A percentile compares a stretch with the other conserved stretches of the same genome.
Evolutionary conservation across 2,797 vertebrate species (phyloP).

Genomic region (Rhadinocentrus ornatus): DNA sequence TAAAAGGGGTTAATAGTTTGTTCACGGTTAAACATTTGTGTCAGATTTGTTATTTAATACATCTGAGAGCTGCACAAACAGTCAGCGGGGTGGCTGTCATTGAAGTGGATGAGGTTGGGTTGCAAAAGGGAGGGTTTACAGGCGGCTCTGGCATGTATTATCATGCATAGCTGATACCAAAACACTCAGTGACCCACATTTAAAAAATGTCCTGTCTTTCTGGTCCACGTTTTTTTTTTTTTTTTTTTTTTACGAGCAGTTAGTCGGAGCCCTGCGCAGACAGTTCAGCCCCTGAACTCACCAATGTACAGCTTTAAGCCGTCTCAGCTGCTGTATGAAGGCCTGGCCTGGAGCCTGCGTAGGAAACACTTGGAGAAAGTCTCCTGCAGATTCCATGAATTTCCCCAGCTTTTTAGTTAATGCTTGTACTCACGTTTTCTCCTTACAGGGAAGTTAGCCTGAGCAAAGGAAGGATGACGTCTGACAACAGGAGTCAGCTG

Average conservation of each 20-base stretch:
- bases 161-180: conserved; percentile 52
- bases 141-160: conserved; percentile 46
- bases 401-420: conserved; percentile 36
- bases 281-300: conserved; percentile 14
- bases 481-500: conserved; percentile 2
- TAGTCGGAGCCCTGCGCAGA: conserved; percentile 15
- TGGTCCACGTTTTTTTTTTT: not conserved
- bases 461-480: conserved; percentile 29
- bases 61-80: conserved; percentile 3
- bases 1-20: not conserved
- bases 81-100: conserved; percentile 22
- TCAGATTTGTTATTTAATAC: conserved; percentile 24
- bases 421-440: conserved; percentile 6
- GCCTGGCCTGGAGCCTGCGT: conserved; percentile 19
- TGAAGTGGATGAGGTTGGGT: not conserved
- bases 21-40: conserved; percentile 9
- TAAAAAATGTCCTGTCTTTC: conserved; percentile 33
- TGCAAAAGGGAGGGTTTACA: not conserved
- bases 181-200: conserved; percentile 68
- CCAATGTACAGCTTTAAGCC: conserved; percentile 30
- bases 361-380: conserved; percentile 7
- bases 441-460: not conserved
- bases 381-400: conserved; percentile 33
- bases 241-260: not conserved
- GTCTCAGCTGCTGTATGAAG: conserved; percentile 46